Conservation (phyloP, 2,797 vertebrate species). For the Acipenser ruthenus region DNA sequence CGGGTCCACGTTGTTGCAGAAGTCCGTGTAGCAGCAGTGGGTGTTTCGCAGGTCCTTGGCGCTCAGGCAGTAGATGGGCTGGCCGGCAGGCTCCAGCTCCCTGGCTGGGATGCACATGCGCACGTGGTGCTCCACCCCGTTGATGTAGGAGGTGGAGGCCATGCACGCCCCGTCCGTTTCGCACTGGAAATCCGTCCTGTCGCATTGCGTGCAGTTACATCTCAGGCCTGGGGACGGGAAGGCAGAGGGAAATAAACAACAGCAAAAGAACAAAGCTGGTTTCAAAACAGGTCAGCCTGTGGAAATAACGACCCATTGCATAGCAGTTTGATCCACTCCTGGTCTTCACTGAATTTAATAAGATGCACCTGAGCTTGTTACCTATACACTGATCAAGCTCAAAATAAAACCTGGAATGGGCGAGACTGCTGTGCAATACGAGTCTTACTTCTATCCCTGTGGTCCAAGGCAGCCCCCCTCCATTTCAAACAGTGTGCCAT, state of each 20-base stretch:
- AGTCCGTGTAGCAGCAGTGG: conserved; percentile 91
- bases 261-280: neutral
- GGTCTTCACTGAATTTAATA: too few relatives aligned
- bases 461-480: too few relatives aligned
- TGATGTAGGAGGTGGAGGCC: conserved; percentile 80
- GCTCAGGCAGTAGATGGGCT: conserved; percentile 90
- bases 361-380: too few relatives aligned
- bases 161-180: conserved; percentile 95
- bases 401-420: too few relatives aligned
- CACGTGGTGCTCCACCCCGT: conserved; percentile 74
- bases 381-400: too few relatives aligned
- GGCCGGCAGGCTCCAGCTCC: conserved; percentile 77
- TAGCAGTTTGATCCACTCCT: too few relatives aligned
- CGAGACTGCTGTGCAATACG: too few relatives aligned
- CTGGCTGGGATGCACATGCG: conserved; percentile 80
- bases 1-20: conserved; percentile 89
- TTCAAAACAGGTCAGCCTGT: too few relatives aligned
- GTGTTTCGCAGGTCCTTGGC: conserved; percentile 85
- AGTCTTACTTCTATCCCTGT: too few relatives aligned
- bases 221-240: conserved; percentile 60
- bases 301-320: too few relatives aligned
- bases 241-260: neutral
- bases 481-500: too few relatives aligned
- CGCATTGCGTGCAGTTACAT: conserved; percentile 87
- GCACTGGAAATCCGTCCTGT: conserved; percentile 80